Conservation (phyloP, 2,797 vertebrate species). For the Cirrhinus molitorella region DNA sequence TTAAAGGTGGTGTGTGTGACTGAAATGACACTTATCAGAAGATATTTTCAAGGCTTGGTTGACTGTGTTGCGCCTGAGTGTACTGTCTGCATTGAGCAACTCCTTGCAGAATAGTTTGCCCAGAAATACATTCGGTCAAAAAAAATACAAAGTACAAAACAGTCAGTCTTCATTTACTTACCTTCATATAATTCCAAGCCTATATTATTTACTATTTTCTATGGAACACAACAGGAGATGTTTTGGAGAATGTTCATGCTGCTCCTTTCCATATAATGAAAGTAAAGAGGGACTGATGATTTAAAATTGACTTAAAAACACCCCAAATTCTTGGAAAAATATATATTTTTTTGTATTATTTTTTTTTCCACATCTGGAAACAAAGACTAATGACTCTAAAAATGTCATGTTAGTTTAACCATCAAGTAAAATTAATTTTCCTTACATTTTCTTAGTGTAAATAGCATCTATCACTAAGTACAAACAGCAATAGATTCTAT, state of each 20-base stretch:
- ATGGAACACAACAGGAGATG: background rate
- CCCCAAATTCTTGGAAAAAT: no score
- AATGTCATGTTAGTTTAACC: background rate
- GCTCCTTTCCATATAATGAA: background rate
- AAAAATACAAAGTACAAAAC: background rate
- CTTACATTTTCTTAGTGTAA: no score
- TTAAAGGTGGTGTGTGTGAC: conserved; percentile 28
- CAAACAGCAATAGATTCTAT: no score
- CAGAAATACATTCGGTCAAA: background rate
- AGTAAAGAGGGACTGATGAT: no score
- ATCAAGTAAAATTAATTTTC: background rate
- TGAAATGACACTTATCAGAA: conserved; percentile 11
- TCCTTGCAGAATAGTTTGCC: background rate
- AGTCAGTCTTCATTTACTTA: conserved; percentile 3
- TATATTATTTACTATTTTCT: background rate
- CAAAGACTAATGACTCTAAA: background rate
- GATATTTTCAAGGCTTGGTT: conserved; percentile 11
- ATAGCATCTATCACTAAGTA: no score
- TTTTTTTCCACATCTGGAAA: no score
- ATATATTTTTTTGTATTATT: no score
- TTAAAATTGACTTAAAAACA: no score
- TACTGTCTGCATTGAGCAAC: background rate
- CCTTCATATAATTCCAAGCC: background rate
- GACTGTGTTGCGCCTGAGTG: background rate
- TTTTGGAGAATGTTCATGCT: background rate